Percentiles rank a stretch among this genome's conserved stretches.
These are phyloP conservation scores for Euplagia quadripunctaria DNA, from an alignment of 2,888 invertebrate genomes.

Conservation along the genomic window DNA sequence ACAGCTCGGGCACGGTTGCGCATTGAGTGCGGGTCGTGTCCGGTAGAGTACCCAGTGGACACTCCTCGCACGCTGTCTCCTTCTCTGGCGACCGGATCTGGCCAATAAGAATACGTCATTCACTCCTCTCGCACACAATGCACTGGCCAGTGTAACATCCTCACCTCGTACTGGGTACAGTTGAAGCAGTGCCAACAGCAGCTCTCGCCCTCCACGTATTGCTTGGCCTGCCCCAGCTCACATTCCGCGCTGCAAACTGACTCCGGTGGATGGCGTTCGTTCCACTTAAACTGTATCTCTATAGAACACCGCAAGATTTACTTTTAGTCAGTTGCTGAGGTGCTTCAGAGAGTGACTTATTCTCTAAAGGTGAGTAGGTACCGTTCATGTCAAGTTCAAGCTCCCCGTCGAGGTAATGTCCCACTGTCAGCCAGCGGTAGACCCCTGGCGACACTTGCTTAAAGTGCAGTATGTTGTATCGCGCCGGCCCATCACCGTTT, in stretches of 20 bases:
- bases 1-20: conserved; percentile 92
- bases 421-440: conserved; percentile 95
- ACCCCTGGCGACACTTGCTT: conserved; percentile 92
- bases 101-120: neutral
- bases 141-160: neutral
- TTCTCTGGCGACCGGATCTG: conserved; percentile 93
- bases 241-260: conserved; percentile 97
- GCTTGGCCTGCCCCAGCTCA: conserved; percentile 95
- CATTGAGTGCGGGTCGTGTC: conserved; percentile 91
- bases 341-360: too few relatives aligned
- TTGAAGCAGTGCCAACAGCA: conserved; percentile 97
- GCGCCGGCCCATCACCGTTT: conserved; percentile 97
- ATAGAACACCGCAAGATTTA: conserved; percentile 3
- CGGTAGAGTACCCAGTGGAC: conserved; percentile 94
- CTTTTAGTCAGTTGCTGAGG: too few relatives aligned
- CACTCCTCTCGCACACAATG: too few relatives aligned
- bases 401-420: conserved; percentile 94
- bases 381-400: conserved; percentile 93
- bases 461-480: conserved; percentile 98
- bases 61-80: conserved; percentile 94
- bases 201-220: conserved; percentile 96
- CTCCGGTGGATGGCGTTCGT: conserved; percentile 92
- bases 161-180: conserved; percentile 81
- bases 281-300: conserved; percentile 95
- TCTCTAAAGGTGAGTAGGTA: conserved; percentile 56